Evolutionary conservation across 2,888 invertebrate genomes (phyloP).

Genomic region (Pollenia griseotomentosa): DNA sequence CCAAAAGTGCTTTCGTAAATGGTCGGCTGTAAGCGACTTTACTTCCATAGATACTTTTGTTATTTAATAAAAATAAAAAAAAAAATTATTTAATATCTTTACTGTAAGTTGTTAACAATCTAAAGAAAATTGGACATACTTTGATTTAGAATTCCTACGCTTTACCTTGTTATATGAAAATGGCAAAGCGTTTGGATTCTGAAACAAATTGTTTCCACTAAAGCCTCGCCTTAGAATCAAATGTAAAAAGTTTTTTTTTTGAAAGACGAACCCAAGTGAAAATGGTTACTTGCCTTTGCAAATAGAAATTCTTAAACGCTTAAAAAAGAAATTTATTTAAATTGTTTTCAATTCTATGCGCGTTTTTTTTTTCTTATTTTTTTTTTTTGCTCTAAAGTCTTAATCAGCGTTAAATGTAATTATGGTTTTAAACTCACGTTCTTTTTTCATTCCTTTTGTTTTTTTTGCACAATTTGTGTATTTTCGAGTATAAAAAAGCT

Average conservation of each 20-base stretch:
- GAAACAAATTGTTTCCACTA: slow-evolving; percentile 88
- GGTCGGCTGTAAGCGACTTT: too few species aligned
- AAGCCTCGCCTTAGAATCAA: slow-evolving; percentile 75
- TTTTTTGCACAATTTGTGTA: slow-evolving; percentile 2
- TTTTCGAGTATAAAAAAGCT: slow-evolving; percentile 8
- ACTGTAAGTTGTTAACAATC: background rate
- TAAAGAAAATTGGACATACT: slow-evolving; percentile 79
- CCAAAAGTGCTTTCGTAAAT: too few species aligned
- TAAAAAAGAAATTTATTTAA: slow-evolving; percentile 31
- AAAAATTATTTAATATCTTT: background rate
- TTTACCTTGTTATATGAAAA: slow-evolving; percentile 90
- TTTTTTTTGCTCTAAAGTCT: slow-evolving; percentile 19
- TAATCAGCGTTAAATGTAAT: slow-evolving; percentile 66
- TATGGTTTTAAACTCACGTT: slow-evolving; percentile 51
- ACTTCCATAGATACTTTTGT: too few species aligned
- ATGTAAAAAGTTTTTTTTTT: background rate
- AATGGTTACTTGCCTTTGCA: background rate
- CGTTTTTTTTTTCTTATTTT: background rate
- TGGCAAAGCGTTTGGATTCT: slow-evolving; percentile 98
- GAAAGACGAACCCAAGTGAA: background rate
- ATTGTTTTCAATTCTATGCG: slow-evolving; percentile 19
- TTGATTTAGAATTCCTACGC: slow-evolving; percentile 98
- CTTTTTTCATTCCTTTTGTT: background rate
- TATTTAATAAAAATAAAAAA: too few species aligned
- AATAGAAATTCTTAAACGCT: slow-evolving; percentile 31